Base-by-base conservation (phyloP, 2,797 vertebrate species). In the Pseudopleuronectes americanus region DNA sequence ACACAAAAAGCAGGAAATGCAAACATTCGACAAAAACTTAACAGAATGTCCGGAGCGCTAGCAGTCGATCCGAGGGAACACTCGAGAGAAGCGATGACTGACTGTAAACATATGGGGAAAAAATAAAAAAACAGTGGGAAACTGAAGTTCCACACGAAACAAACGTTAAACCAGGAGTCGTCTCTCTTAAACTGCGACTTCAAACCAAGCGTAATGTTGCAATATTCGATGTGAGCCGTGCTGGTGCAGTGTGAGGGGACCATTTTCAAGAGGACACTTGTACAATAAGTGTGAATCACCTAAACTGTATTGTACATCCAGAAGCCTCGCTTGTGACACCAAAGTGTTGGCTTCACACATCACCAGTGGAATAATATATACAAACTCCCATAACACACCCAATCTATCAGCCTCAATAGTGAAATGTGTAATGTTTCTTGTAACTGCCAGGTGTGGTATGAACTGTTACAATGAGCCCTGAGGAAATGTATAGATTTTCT, bases 1-100 rank as follows among this genome's bases (percentile, higher is more conserved):
- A 87, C 87, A 90, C 76, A 87, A 78, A 89, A 89, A 91, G 87
- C 90, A 81, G 81, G 83, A 90, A 93, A 94, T 81, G 78, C 83
- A 89, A 83, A 90, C 81, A 87, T 87, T 76, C 74, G 78, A 84
- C 68, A 88, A 86, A 89, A 79, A 45, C 4, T 75, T 76, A 45
- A 87, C 79, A 82, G 74, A 76, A 45, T 75, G 74, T 77, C 76
- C 51, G 24, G 74, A 84, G 82, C n/a, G 48, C 79, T 74, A 83
- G 83, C 81, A 26, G 80, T 82, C 73, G 67, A 76, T 81, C 77
- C 67, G 74, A 70, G 66, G 76, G 73, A 79, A 77, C 82, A 84
- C 70, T 76, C 51, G 45, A 22, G 71, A 86, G 78, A 82, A 86
- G 89, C 82, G 36, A 83, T 77, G 80, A 87, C 79, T 90, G 90